Evolutionary conservation across 2,888 invertebrate species (phyloP), one percentile per base, ranked within the genome.

Genomic region (Drosophila nigricruria): DNA sequence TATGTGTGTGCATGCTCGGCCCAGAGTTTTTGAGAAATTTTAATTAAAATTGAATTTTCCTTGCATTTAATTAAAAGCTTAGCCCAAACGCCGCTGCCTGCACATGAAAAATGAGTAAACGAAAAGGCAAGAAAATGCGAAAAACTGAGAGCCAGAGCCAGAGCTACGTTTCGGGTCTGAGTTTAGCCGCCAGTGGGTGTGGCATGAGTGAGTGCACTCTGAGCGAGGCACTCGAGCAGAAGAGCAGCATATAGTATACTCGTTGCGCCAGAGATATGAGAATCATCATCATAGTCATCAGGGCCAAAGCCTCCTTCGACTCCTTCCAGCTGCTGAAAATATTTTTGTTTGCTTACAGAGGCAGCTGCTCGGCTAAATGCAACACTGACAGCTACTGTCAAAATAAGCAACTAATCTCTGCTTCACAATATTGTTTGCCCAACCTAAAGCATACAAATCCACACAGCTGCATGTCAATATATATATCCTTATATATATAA

Each of bases 1-100:
- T 23, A 25, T 30, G 30, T 36, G n/a, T 25, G 10, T 71, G 79
- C 76, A 71, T 67, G 70, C 70, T 69, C 70, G 45, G 71, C 60
- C 73, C 70, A 78, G 76, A 83, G 76, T 73, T 86, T 85, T 87
- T 81, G 74, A 78, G 77, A 88, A 86, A 86, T 86, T 86, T 86
- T 86, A 86, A 86, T 86, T 86, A 86, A 86, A 86, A 86, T 86
- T 88, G 86, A 83, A 86, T 86, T 88, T 88, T 88, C 78, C 88
- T 88, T 86, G 86, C 86, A 86, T 86, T 86, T 86, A 86, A 88
- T 86, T 86, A 86, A 86, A 86, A 88, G 86, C 86, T 86, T 88
- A 88, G 83, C 70, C 70, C 65, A 60, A 64, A 34, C 70, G 56
- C 62, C 57, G 73, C 75, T 78, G 83, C 77, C 77, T 71, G 81